Evolutionary conservation across 2,797 vertebrate species (phyloP).

Genomic region (Florisuga fusca): DNA sequence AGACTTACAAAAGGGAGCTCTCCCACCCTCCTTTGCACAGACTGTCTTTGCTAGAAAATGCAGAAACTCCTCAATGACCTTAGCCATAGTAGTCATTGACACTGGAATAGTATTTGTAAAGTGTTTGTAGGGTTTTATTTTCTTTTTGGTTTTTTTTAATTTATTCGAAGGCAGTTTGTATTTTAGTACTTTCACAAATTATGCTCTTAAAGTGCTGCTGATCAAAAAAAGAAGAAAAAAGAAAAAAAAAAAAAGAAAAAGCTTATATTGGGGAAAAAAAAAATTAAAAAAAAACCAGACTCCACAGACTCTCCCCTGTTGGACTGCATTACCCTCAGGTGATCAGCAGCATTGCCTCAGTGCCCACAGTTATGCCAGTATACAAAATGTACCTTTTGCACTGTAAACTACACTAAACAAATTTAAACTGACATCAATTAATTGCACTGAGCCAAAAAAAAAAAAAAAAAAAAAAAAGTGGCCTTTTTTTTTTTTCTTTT

Average conservation of each 20-base stretch:
- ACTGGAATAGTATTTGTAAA: slow-evolving; percentile 84
- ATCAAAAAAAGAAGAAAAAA: slow-evolving; percentile 44
- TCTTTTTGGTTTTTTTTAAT: slow-evolving; percentile 47
- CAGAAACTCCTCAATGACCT: slow-evolving; percentile 92
- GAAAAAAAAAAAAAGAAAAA: slow-evolving; percentile 42
- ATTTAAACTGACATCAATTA: slow-evolving; percentile 65
- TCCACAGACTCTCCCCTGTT: neutral
- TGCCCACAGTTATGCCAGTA: slow-evolving; percentile 86
- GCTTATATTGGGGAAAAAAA: slow-evolving; percentile 46
- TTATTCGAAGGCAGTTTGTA: slow-evolving; percentile 77
- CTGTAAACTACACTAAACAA: slow-evolving; percentile 85
- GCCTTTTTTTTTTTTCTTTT: slow-evolving; percentile 86
- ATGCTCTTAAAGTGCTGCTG: slow-evolving; percentile 80
- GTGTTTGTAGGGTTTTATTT: neutral
- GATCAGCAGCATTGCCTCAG: slow-evolving; percentile 87
- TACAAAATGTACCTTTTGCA: slow-evolving; percentile 84
- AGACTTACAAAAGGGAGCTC: slow-evolving; percentile 98
- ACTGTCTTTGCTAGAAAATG: slow-evolving; percentile 91
- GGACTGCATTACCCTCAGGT: slow-evolving; percentile 83
- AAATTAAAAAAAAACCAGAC: neutral
- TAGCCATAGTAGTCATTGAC: slow-evolving; percentile 80
- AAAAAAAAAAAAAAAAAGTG: slow-evolving; percentile 74
- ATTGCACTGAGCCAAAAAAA: slow-evolving; percentile 81
- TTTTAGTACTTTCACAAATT: slow-evolving; percentile 77
- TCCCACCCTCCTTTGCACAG: slow-evolving; percentile 87